Evolutionary conservation across 2,113 vertebrate genomes (phyloP).

Genomic region (Aphelocoma coerulescens): DNA sequence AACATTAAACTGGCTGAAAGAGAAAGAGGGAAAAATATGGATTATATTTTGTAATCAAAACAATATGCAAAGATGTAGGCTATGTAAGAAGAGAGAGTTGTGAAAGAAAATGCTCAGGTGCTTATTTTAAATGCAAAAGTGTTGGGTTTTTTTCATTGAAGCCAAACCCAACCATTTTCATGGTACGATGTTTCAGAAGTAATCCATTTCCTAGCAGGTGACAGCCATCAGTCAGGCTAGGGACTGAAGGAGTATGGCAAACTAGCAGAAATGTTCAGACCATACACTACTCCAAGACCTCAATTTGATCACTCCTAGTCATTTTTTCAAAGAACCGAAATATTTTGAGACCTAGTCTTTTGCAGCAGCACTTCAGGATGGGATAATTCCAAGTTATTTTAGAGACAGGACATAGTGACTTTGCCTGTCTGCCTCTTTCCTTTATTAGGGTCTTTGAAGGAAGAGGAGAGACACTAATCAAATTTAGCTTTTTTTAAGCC

Average conservation of each 20-base stretch:
- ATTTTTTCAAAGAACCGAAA: neutral
- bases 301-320: neutral
- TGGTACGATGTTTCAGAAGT: neutral
- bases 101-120: neutral
- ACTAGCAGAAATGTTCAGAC: neutral
- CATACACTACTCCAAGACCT: neutral
- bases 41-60: neutral
- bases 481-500: neutral
- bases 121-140: neutral
- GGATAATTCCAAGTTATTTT: neutral
- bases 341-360: neutral
- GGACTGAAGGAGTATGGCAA: neutral
- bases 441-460: neutral
- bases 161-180: neutral
- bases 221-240: neutral
- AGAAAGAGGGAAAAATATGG: neutral
- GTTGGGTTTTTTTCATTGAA: neutral
- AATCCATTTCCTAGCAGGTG: neutral
- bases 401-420: neutral
- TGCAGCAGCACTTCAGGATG: neutral
- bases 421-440: rapidly evolving
- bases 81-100: neutral
- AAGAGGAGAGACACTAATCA: neutral
- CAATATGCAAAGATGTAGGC: neutral
- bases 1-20: neutral